Evolutionary conservation across 2,888 invertebrate species (phyloP), one percentile per base, ranked within the genome.

Genomic region (Megamerina dolium): DNA sequence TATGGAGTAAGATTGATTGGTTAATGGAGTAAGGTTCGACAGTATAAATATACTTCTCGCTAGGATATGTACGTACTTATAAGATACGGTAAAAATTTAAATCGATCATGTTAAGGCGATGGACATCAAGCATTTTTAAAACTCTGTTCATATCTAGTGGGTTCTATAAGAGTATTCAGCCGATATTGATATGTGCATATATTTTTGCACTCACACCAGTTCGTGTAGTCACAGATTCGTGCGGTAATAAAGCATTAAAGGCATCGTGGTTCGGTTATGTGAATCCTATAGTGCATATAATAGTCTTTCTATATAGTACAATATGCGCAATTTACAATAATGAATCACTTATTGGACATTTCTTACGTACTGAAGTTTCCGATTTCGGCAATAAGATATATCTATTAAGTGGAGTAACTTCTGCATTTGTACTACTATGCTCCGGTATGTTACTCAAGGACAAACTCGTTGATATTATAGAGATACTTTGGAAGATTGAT

Each of bases 321-420:
- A 27, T 35, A 9, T 42, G 45, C 13, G 36, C 49, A 1, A 31
- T 50, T 9, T 14, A 45, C 16, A 37, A 48, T 35, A 45, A 49
- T 10, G 49, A 49, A 45, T 51, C 55, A 13, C 39, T 53, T 1
- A 54, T 51, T n/a, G 53, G 54, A 1, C 49, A 50, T 19, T 56
- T 57, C 34, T 21, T 56, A 8, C 37, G 42, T 13, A 52, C 49
- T 2, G 38, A 52, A 13, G 34, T 57, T 2, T 48, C 52, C 9
- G 40, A 45, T 16, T 41, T 50, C 19, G 50, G 49, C 23, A 49
- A 42, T 30, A 40, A 46, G 5, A 16, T 51, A 19, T 42, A 49
- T 12, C 20, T 50, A 1, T 33, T 50, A 18, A 38, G 40, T 13
- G 45, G 47, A n/a, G 33, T 52, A 3, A 5, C 48, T n/a, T n/a